These are phyloP conservation scores for Mormyrus proboscirostris DNA, from an alignment of 2,797 vertebrate genomes.

Conservation along the genomic window DNA sequence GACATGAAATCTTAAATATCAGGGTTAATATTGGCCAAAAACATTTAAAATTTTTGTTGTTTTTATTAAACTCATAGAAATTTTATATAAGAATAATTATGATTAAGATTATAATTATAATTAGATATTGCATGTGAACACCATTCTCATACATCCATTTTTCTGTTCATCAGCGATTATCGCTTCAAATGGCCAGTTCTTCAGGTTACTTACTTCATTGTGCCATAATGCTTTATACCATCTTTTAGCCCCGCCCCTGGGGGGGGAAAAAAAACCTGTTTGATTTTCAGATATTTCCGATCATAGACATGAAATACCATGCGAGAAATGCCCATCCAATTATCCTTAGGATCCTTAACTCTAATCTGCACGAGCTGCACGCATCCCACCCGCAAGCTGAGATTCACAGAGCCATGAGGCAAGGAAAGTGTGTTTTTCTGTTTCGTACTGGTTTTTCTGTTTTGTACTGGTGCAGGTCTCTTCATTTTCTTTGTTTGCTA, in stretches of 20 bases:
- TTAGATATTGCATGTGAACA: neutral
- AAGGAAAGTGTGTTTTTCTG: constrained; percentile 38
- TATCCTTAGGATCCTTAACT: neutral
- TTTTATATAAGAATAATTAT: neutral
- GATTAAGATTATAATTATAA: neutral
- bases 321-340: neutral
- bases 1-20: neutral
- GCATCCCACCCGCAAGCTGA: neutral
- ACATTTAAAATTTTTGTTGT: neutral
- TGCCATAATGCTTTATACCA: neutral
- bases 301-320: neutral
- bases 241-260: neutral
- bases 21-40: neutral
- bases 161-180: neutral
- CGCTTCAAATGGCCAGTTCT: neutral
- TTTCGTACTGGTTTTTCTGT: constrained; percentile 40
- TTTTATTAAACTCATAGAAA: neutral
- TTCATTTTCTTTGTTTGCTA: constrained; percentile 5
- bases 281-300: neutral
- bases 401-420: constrained; percentile 14
- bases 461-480: constrained; percentile 34
- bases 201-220: neutral
- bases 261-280: neutral
- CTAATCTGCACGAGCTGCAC: neutral
- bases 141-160: neutral